phyloP scores from a whole-genome alignment of 2,113 vertebrate genomes.

The Gambusia holbrooki region DNA sequence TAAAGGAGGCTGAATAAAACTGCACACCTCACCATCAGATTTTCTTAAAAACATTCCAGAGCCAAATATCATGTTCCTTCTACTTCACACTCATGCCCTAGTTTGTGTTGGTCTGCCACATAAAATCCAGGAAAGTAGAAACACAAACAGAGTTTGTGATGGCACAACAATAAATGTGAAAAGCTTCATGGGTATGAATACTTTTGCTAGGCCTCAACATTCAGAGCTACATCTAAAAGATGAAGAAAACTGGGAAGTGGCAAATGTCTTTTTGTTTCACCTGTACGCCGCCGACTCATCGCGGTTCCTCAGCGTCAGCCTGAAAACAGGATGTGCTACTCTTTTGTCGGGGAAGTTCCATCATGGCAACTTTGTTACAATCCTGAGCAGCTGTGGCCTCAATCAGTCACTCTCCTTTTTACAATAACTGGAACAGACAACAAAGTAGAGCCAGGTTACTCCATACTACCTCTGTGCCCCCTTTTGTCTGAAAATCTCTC shows the following conservation, averaged over 20 bases:
- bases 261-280: constrained; percentile 35
- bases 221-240: not conserved
- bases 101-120: too few species aligned
- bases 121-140: too few species aligned
- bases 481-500: constrained; percentile 23
- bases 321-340: constrained; percentile 64
- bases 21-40: not conserved
- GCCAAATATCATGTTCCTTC: too few species aligned
- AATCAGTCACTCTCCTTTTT: constrained; percentile 62
- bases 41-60: too few species aligned
- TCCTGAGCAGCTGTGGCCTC: constrained; percentile 69
- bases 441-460: constrained; percentile 51
- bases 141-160: too few species aligned
- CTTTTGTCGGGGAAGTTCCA: constrained; percentile 58
- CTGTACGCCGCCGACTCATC: constrained; percentile 11
- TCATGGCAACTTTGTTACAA: constrained; percentile 54
- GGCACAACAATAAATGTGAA: not conserved
- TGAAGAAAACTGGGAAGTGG: not conserved
- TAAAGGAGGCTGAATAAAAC: not conserved
- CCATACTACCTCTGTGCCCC: constrained; percentile 18
- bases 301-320: constrained; percentile 26
- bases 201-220: not conserved
- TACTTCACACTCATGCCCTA: too few species aligned
- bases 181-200: not conserved
- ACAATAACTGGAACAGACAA: constrained; percentile 62